Conservation (phyloP, 1,140 invertebrate genomes). For the Nixonia krombeini region DNA sequence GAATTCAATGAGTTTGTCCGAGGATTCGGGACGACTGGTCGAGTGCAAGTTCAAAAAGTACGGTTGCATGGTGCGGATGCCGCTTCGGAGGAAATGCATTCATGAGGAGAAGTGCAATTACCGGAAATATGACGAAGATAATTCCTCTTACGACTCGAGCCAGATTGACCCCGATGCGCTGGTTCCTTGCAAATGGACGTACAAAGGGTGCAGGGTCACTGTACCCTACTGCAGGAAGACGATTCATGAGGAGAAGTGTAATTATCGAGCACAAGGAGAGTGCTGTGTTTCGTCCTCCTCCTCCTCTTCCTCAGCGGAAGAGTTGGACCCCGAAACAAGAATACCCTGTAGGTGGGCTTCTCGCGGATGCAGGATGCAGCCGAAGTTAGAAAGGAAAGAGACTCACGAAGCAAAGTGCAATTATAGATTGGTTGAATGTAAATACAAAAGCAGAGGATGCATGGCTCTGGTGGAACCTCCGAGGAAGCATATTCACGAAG, state of each 20-base stretch:
- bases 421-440: conserved; percentile 51
- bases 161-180: conserved; percentile 8
- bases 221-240: conserved; percentile 45
- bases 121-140: conserved; percentile 9
- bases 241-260: conserved; percentile 58
- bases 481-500: conserved; percentile 45
- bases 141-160: not conserved
- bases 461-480: conserved; percentile 25
- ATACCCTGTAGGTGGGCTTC: conserved; percentile 43
- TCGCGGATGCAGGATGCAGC: conserved; percentile 50
- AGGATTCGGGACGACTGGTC: conserved; percentile 44
- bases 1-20: not conserved
- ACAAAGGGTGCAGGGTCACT: conserved; percentile 55
- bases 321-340: conserved; percentile 11
- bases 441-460: conserved; percentile 46
- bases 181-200: conserved; percentile 27
- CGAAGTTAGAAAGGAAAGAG: conserved; percentile 32
- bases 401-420: conserved; percentile 56
- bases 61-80: conserved; percentile 60
- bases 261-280: conserved; percentile 34
- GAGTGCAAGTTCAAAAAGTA: conserved; percentile 49
- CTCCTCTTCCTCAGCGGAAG: not conserved
- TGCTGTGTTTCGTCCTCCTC: too few species aligned
- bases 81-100: conserved; percentile 28
- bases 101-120: conserved; percentile 63